Percentiles rank a stretch among this genome's conserved stretches.
Conservation (phyloP, 2,797 vertebrate genomes). For the Molothrus ater region DNA sequence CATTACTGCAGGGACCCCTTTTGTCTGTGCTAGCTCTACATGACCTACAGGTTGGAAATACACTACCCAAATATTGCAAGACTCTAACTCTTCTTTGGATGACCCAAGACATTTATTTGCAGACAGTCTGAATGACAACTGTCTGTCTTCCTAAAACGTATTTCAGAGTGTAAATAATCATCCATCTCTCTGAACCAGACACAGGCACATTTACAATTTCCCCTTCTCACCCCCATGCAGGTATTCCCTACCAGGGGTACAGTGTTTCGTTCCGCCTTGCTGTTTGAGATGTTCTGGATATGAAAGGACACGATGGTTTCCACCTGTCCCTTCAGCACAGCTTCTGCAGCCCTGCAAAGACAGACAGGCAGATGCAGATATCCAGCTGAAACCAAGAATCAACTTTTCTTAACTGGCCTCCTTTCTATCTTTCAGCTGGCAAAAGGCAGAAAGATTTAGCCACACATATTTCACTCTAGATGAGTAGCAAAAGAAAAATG, state of each 20-base stretch:
- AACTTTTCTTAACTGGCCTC: neutral
- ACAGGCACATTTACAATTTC: neutral
- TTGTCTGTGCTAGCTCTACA: neutral
- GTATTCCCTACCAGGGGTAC: slow-evolving; percentile 86
- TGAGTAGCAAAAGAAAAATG: neutral
- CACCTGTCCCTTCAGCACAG: slow-evolving; percentile 94
- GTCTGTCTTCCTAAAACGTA: neutral
- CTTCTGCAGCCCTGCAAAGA: slow-evolving; percentile 92
- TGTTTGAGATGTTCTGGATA: slow-evolving; percentile 97
- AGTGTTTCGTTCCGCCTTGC: slow-evolving; percentile 92
- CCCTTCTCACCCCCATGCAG: neutral
- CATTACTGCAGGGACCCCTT: neutral
- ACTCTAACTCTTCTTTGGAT: neutral
- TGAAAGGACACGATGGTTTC: slow-evolving; percentile 98
- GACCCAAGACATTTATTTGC: neutral
- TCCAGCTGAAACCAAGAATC: neutral
- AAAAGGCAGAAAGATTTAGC: neutral
- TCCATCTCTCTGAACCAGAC: neutral
- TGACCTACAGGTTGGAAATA: neutral
- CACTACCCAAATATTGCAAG: neutral
- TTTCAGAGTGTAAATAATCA: neutral
- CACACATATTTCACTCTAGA: neutral
- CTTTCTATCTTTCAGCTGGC: neutral
- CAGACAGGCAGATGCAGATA: slow-evolving; percentile 9
- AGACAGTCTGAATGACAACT: neutral